phyloP scores from a whole-genome alignment of 2,113 vertebrate genomes.

The Penelope pileata region DNA sequence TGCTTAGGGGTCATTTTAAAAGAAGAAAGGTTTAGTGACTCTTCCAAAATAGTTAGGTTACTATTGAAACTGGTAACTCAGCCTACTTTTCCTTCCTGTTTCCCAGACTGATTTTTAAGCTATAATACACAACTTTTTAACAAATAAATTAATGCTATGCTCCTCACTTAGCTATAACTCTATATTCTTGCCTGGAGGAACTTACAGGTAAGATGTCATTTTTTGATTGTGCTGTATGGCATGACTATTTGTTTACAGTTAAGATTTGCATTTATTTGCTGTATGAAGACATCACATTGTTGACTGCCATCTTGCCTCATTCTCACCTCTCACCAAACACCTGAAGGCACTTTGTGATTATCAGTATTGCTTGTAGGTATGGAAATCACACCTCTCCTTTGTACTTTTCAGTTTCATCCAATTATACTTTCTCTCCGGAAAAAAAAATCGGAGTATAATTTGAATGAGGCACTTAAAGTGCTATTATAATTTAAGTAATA shows the following conservation, averaged over 20 bases:
- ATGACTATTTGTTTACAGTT: neutral
- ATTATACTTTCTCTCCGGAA: neutral
- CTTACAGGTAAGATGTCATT: neutral
- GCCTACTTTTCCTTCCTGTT: neutral
- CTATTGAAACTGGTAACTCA: conserved; percentile 1
- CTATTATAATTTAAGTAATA: neutral
- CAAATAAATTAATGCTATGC: neutral
- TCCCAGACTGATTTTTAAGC: neutral
- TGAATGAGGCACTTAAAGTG: neutral
- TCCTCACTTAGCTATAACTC: neutral
- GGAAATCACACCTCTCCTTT: neutral
- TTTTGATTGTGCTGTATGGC: neutral
- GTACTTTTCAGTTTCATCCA: neutral
- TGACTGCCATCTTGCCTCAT: neutral
- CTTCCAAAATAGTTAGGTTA: neutral
- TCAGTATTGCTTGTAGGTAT: neutral
- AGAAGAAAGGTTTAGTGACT: neutral
- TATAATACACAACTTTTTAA: neutral
- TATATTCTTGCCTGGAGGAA: neutral
- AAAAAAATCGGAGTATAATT: neutral
- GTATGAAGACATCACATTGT: neutral
- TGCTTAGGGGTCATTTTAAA: conserved; percentile 15
- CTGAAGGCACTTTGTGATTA: neutral
- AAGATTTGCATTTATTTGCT: neutral
- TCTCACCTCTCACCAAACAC: neutral